A percentile compares a stretch with the other conserved stretches of the same genome.
Evolutionary conservation across 2,888 invertebrate genomes (phyloP).

Genomic region (Biston stratarius): DNA sequence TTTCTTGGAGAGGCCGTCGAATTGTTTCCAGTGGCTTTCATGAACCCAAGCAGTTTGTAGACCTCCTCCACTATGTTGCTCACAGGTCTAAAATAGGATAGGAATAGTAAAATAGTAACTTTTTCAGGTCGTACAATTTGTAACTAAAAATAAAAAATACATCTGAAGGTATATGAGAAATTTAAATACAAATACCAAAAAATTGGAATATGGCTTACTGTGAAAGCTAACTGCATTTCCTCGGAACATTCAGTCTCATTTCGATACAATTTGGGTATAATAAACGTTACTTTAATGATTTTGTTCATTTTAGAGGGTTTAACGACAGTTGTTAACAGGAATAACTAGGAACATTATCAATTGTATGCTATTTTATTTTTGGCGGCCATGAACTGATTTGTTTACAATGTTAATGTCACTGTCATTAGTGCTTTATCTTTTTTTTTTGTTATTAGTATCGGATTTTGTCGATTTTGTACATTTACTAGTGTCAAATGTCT

Average conservation of each 20-base stretch:
- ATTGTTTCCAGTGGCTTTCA: slow-evolving; percentile 86
- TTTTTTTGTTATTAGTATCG: no score
- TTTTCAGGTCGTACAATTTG: background rate
- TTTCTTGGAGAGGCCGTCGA: slow-evolving; percentile 87
- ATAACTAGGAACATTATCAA: background rate
- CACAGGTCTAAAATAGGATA: slow-evolving; percentile 77
- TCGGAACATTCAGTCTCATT: slow-evolving; percentile 85
- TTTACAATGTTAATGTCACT: background rate
- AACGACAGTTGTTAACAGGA: background rate
- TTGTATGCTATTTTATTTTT: background rate
- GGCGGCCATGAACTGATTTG: slow-evolving; percentile 2
- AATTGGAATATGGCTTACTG: slow-evolving; percentile 69
- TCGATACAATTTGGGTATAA: slow-evolving; percentile 80
- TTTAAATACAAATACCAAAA: background rate
- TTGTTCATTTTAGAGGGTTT: slow-evolving; percentile 62
- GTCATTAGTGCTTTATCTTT: no score
- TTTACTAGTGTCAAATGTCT: no score
- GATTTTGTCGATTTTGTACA: no score
- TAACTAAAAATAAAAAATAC: background rate
- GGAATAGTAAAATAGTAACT: background rate
- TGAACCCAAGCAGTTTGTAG: slow-evolving; percentile 88
- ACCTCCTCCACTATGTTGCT: slow-evolving; percentile 84
- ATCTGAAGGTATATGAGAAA: no score
- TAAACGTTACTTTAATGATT: slow-evolving; percentile 81
- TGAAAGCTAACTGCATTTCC: slow-evolving; percentile 87